Conservation (phyloP, 2,113 vertebrate genomes). For the Thomomys bottae region DNA sequence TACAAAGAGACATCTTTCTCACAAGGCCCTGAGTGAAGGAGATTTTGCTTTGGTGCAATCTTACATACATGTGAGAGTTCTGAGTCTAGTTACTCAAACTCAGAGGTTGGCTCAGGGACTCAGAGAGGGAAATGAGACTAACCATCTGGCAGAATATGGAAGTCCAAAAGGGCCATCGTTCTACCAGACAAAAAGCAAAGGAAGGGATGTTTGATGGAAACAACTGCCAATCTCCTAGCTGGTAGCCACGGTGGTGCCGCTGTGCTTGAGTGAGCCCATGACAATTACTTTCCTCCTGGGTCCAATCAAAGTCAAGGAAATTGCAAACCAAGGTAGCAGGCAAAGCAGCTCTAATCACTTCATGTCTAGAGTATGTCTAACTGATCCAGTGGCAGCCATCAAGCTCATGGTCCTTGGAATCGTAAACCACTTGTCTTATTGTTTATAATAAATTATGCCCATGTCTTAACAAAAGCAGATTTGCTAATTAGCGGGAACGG, state of each 20-base stretch:
- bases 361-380: not conserved
- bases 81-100: not conserved
- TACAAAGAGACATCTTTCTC: not conserved
- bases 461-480: not conserved
- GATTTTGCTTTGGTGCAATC: not conserved
- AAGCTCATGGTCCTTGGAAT: not conserved
- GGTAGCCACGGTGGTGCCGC: not conserved
- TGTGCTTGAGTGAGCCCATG: not conserved
- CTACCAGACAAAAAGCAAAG: not conserved
- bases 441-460: not conserved
- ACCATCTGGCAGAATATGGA: not conserved
- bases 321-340: not conserved
- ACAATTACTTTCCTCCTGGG: not conserved
- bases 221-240: not conserved
- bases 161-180: not conserved
- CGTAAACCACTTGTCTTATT: constrained; percentile 22
- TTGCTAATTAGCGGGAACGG: not conserved
- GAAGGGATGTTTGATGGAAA: constrained; percentile 27
- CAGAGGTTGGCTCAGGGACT: not conserved
- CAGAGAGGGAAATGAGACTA: not conserved
- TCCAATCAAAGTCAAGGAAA: not conserved
- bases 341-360: not conserved
- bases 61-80: not conserved
- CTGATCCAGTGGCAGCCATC: not conserved
- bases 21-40: not conserved